phyloP scores from a whole-genome alignment of 2,888 invertebrate species.

The Scrobipalpa costella region DNA sequence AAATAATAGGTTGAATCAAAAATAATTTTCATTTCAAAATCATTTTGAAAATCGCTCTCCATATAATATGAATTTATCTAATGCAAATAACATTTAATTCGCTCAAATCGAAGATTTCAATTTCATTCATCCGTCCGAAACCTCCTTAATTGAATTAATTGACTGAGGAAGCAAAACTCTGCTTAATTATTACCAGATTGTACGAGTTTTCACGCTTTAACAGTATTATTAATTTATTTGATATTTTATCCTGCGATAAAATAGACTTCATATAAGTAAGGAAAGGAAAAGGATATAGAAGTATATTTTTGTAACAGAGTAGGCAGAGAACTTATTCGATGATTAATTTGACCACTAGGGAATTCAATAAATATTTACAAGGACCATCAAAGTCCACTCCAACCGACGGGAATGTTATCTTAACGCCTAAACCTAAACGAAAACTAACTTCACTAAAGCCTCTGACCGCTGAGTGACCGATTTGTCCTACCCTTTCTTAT shows the following conservation, averaged over 20 bases:
- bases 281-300: neutral
- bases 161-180: neutral
- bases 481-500: too few relatives aligned
- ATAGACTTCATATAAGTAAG: neutral
- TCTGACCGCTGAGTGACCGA: neutral
- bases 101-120: neutral
- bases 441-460: neutral
- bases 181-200: neutral
- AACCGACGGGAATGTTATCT: neutral
- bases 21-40: too few relatives aligned
- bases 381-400: neutral
- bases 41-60: too few relatives aligned
- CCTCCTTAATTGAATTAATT: neutral
- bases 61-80: too few relatives aligned
- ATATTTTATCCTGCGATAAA: neutral
- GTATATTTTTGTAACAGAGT: too few relatives aligned
- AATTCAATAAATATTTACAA: neutral
- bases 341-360: neutral
- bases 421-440: neutral
- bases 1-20: too few relatives aligned
- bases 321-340: neutral
- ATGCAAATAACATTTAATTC: too few relatives aligned
- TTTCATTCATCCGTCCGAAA: neutral
- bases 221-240: neutral
- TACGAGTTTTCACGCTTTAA: neutral